Percentiles rank a stretch among this genome's conserved stretches.
These are phyloP conservation scores for Chloebia gouldiae DNA, from an alignment of 2,113 vertebrate species.

Conservation along the genomic window DNA sequence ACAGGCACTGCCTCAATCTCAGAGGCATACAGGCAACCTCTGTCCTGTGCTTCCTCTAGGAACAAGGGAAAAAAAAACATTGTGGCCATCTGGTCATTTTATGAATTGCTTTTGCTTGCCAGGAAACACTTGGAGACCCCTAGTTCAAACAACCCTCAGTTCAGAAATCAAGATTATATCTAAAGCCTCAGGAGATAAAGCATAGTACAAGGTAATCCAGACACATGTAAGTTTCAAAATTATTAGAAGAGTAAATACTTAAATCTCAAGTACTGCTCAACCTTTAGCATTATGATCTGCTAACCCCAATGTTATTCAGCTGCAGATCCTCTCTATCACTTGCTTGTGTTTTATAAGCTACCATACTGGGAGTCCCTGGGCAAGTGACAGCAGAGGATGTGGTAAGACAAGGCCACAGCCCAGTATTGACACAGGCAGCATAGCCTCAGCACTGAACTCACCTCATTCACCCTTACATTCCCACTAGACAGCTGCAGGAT, in stretches of 20 bases:
- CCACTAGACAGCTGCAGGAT: not conserved
- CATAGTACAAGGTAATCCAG: not conserved
- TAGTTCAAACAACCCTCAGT: not conserved
- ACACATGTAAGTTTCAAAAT: not conserved
- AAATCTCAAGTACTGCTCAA: not conserved
- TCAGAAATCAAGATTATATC: not conserved
- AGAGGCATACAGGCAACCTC: rapidly evolving
- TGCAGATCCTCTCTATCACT: not conserved
- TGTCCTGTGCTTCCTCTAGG: not conserved
- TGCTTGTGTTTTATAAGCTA: not conserved
- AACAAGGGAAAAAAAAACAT: not conserved
- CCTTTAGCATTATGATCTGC: not conserved
- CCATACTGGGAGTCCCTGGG: not conserved
- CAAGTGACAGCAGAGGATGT: not conserved
- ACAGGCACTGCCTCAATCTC: not conserved
- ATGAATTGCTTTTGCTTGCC: not conserved
- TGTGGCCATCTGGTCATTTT: not conserved
- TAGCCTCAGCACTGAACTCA: not conserved
- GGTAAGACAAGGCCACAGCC: not conserved
- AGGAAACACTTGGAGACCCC: not conserved
- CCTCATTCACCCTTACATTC: not conserved
- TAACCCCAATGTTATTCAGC: not conserved
- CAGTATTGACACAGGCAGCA: rapidly evolving
- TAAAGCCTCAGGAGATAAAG: not conserved
- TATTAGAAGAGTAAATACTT: not conserved